A percentile compares a stretch with the other conserved stretches of the same genome.
phyloP scores from a whole-genome alignment of 2,888 invertebrate genomes.

The Tethea ocularis region DNA sequence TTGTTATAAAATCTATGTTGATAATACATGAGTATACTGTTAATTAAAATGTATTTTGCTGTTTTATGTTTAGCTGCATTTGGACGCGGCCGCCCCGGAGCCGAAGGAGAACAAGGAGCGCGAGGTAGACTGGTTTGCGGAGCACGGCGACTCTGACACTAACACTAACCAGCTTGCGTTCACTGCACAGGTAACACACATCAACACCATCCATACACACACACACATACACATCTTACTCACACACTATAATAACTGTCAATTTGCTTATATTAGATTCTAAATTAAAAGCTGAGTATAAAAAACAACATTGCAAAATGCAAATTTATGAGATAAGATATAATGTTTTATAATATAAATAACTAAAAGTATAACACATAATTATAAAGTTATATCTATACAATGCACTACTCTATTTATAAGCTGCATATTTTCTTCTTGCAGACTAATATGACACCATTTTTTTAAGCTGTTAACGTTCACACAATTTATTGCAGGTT shows the following conservation, averaged over 20 bases:
- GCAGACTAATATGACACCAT: too few relatives aligned
- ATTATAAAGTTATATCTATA: too few relatives aligned
- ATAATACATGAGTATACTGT: neutral
- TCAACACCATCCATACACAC: conserved; percentile 29
- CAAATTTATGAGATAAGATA: too few relatives aligned
- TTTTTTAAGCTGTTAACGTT: neutral
- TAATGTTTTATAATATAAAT: too few relatives aligned
- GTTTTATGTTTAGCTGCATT: conserved; percentile 85
- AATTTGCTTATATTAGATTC: too few relatives aligned
- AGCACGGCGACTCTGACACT: conserved; percentile 79
- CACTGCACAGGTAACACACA: conserved; percentile 77
- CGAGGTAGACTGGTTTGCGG: conserved; percentile 96
- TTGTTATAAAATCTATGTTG: too few relatives aligned
- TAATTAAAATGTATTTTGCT: conserved; percentile 9
- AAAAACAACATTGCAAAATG: too few relatives aligned
- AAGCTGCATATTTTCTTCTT: too few relatives aligned
- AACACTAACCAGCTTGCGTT: conserved; percentile 71
- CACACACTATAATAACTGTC: too few relatives aligned
- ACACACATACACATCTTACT: conserved; percentile 8
- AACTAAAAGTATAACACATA: too few relatives aligned
- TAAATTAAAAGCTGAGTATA: too few relatives aligned
- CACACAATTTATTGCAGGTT: neutral
- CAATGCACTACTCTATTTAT: too few relatives aligned
- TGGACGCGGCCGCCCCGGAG: conserved; percentile 86
- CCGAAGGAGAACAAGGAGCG: conserved; percentile 87